Percentiles rank a stretch among this genome's conserved stretches.
Evolutionary conservation across 1,140 invertebrate species (phyloP).

Genomic region (Anastrepha obliqua): DNA sequence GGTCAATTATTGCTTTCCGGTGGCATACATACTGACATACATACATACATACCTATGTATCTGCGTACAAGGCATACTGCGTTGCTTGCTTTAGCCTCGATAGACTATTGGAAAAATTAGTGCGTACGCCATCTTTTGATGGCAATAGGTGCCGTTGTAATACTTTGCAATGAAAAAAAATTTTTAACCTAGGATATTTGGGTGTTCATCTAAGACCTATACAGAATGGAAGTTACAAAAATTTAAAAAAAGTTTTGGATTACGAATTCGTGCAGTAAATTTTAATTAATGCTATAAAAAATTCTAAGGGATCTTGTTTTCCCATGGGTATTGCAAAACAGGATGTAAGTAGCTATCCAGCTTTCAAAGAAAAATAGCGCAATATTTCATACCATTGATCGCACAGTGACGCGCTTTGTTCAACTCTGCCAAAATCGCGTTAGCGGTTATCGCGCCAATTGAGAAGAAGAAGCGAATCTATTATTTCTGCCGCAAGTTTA

Average conservation of each 20-base stretch:
- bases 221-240: too few relatives aligned
- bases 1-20: slow-evolving; percentile 33
- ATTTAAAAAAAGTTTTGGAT: background rate
- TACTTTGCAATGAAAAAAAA: too few relatives aligned
- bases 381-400: too few relatives aligned
- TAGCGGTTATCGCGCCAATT: too few relatives aligned
- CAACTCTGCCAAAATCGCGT: too few relatives aligned
- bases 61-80: background rate
- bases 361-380: too few relatives aligned
- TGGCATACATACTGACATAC: background rate
- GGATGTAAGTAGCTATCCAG: background rate
- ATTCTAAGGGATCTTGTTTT: background rate
- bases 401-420: too few relatives aligned
- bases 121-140: slow-evolving; percentile 5
- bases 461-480: too few relatives aligned
- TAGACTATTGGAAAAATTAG: background rate
- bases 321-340: background rate
- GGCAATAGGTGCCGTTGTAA: background rate
- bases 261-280: slow-evolving; percentile 7
- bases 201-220: too few relatives aligned
- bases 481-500: too few relatives aligned
- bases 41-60: background rate
- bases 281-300: background rate
- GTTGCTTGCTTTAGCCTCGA: background rate
- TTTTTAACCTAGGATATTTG: too few relatives aligned